Percentiles rank a stretch among this genome's conserved stretches.
Evolutionary conservation across 2,888 invertebrate genomes (phyloP).

Genomic region (Elysia crispata): DNA sequence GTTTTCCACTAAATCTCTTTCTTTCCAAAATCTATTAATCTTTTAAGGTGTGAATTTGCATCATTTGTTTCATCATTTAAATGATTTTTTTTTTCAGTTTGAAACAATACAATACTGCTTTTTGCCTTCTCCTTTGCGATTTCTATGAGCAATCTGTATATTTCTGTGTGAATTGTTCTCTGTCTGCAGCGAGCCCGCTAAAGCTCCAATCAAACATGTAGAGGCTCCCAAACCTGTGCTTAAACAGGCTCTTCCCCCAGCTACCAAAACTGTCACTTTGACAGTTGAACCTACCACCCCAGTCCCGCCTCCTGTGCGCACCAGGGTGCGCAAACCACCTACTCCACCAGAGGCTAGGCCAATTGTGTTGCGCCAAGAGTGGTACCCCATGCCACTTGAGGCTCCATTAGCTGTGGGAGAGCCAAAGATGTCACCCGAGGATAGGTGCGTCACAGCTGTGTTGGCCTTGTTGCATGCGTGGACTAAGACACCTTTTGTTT

Average conservation of each 20-base stretch:
- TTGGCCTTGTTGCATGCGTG: neutral
- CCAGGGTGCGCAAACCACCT: slow-evolving; percentile 55
- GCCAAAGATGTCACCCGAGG: slow-evolving; percentile 42
- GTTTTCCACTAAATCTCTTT: no score
- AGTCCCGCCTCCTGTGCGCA: slow-evolving; percentile 47
- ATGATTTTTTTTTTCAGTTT: no score
- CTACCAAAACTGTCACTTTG: neutral
- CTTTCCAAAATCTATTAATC: no score
- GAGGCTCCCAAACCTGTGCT: neutral
- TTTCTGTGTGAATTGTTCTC: no score
- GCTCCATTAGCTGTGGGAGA: slow-evolving; percentile 51
- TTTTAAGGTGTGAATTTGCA: no score
- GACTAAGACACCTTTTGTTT: no score
- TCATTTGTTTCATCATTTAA: no score
- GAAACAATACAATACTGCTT: no score
- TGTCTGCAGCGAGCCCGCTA: neutral
- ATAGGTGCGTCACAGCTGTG: slow-evolving; percentile 48
- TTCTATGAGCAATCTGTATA: no score
- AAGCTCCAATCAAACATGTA: slow-evolving; percentile 2
- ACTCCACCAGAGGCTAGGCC: slow-evolving; percentile 47
- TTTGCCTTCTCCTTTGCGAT: no score
- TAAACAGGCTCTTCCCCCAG: neutral
- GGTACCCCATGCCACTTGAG: slow-evolving; percentile 38
- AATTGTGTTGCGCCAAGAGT: slow-evolving; percentile 50
- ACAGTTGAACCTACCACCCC: neutral